phyloP scores from a whole-genome alignment of 1,140 invertebrate species.

The Dinothrombium tinctorium region DNA sequence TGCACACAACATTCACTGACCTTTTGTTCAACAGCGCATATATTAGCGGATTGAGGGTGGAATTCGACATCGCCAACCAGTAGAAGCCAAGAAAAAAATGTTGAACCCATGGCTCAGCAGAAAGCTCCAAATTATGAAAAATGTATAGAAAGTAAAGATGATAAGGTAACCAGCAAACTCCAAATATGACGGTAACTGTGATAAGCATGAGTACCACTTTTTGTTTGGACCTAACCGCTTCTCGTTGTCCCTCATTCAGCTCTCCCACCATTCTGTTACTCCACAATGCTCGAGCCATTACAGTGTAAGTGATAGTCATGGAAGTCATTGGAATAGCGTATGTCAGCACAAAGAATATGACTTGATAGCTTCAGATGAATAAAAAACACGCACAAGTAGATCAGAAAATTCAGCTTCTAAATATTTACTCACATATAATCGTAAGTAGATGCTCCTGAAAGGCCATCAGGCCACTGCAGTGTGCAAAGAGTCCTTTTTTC shows the following conservation, averaged over 20 bases:
- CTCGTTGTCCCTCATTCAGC: constrained; percentile 50
- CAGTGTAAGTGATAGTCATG: constrained; percentile 71
- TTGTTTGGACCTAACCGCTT: constrained; percentile 61
- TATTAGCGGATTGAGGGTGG: constrained; percentile 84
- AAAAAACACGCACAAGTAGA: constrained; percentile 15
- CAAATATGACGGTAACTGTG: constrained; percentile 37
- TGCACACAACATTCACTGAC: no score
- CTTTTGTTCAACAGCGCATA: constrained; percentile 87
- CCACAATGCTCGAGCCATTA: constrained; percentile 63
- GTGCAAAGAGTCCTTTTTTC: constrained; percentile 20
- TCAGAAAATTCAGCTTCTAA: neutral
- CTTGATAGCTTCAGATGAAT: constrained; percentile 44
- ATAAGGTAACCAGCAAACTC: constrained; percentile 74
- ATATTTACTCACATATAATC: no score
- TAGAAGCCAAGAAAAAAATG: constrained; percentile 75
- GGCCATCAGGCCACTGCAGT: constrained; percentile 9
- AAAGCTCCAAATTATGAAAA: constrained; percentile 48
- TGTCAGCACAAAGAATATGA: constrained; percentile 62
- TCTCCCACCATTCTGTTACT: constrained; percentile 70
- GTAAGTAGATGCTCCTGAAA: neutral
- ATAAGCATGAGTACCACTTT: constrained; percentile 89
- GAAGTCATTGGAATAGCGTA: constrained; percentile 79
- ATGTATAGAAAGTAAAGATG: constrained; percentile 69
- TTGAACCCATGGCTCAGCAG: constrained; percentile 48
- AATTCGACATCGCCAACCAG: constrained; percentile 85